A percentile compares a stretch with the other conserved stretches of the same genome.
These are phyloP conservation scores for Manis crassicaudata DNA, from an alignment of 2,797 vertebrate species.

Conservation along the genomic window DNA sequence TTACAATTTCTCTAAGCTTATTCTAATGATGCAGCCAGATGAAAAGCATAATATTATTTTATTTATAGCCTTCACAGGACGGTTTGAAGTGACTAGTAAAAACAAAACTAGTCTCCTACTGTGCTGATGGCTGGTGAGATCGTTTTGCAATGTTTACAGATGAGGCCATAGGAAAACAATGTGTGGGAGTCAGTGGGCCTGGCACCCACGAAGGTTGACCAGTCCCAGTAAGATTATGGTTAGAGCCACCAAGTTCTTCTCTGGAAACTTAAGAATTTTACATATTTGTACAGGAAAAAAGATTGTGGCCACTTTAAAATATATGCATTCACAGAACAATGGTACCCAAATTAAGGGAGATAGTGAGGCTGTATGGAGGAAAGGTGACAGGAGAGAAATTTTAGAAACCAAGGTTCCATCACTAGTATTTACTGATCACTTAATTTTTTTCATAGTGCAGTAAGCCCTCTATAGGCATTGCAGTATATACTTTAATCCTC, in stretches of 20 bases:
- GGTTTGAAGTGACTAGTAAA: slow-evolving; percentile 58
- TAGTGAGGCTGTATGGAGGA: not conserved
- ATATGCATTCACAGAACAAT: not conserved
- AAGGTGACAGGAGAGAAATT: not conserved
- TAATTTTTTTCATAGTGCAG: not conserved
- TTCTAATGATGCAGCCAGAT: slow-evolving; percentile 74
- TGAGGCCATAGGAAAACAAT: not conserved
- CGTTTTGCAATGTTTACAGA: not conserved
- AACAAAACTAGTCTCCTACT: slow-evolving; percentile 57
- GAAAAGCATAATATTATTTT: slow-evolving; percentile 73
- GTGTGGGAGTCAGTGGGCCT: no score
- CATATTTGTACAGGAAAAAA: not conserved
- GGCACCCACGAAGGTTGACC: not conserved
- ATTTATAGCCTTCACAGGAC: slow-evolving; percentile 74
- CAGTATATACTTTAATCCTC: not conserved
- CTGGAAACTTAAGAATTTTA: not conserved
- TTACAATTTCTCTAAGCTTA: slow-evolving; percentile 85
- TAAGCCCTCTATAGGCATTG: not conserved
- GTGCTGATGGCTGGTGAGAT: not conserved
- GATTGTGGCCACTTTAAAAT: not conserved
- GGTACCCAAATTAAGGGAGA: not conserved
- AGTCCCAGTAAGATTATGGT: not conserved
- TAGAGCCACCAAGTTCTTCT: not conserved
- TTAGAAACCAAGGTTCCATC: not conserved
- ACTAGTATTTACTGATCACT: not conserved